These are phyloP conservation scores for Cephalopholis sonnerati DNA, from an alignment of 2,113 vertebrate genomes.

Conservation along the genomic window DNA sequence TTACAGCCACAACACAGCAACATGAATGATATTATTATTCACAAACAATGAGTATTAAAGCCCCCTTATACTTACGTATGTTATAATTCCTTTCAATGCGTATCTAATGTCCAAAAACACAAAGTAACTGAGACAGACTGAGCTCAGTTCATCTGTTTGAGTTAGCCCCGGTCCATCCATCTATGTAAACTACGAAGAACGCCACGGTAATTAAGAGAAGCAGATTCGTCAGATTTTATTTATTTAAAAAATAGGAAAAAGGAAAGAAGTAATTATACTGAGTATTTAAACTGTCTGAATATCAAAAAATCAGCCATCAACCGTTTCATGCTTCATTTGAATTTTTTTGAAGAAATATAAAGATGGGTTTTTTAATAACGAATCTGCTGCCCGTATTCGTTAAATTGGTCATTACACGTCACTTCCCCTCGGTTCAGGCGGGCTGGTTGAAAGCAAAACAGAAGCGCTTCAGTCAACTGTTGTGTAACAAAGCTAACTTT, in stretches of 20 bases:
- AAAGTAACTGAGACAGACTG: background rate
- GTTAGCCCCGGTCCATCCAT: background rate
- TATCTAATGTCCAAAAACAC: background rate
- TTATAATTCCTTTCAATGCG: background rate
- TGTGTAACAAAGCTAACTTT: background rate
- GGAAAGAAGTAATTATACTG: too few species aligned
- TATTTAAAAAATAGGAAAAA: background rate
- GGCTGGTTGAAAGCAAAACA: constrained; percentile 45
- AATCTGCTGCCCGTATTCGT: constrained; percentile 29
- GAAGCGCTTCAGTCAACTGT: accelerated
- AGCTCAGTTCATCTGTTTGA: background rate
- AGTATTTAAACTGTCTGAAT: too few species aligned
- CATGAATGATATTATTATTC: background rate
- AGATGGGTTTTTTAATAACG: background rate
- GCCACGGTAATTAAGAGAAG: constrained; percentile 6
- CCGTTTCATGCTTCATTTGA: too few species aligned
- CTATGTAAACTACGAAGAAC: too few species aligned
- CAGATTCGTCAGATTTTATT: constrained; percentile 38
- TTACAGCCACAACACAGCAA: background rate
- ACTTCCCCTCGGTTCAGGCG: constrained; percentile 67
- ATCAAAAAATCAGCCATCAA: too few species aligned
- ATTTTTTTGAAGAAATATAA: background rate
- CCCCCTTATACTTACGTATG: too few species aligned
- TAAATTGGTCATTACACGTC: constrained; percentile 43
- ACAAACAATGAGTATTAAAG: background rate